Evolutionary conservation across 2,888 invertebrate genomes (phyloP).

Genomic region (Lacanobia oleracea): DNA sequence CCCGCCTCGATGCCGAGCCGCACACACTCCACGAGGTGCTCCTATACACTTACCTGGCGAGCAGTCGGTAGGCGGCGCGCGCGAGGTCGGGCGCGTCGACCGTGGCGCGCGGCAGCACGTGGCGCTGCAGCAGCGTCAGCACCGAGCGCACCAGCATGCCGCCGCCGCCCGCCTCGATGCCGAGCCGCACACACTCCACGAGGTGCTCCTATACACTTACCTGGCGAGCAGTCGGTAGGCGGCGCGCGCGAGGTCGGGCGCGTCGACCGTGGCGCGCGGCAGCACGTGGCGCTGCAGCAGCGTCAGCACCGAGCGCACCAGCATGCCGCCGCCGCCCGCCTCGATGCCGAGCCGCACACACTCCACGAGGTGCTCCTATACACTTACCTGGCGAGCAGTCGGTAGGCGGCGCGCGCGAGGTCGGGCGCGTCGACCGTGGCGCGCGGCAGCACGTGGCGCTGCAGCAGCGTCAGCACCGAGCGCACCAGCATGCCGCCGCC

Average conservation of each 20-base stretch:
- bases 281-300: constrained; percentile 83
- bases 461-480: constrained; percentile 82
- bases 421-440: constrained; percentile 75
- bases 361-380: background rate
- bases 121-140: constrained; percentile 82
- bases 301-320: constrained; percentile 83
- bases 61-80: constrained; percentile 82
- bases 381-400: constrained; percentile 80
- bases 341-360: constrained; percentile 87
- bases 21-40: constrained; percentile 18
- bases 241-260: constrained; percentile 83
- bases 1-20: constrained; percentile 88
- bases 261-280: constrained; percentile 72
- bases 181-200: constrained; percentile 79
- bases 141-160: constrained; percentile 85
- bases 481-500: constrained; percentile 86
- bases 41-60: constrained; percentile 73
- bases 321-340: constrained; percentile 81
- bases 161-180: constrained; percentile 87
- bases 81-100: constrained; percentile 78
- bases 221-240: constrained; percentile 83
- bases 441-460: constrained; percentile 82
- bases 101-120: constrained; percentile 79
- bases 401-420: constrained; percentile 82
- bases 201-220: constrained; percentile 40